Percentiles rank a stretch among this genome's conserved stretches.
Evolutionary conservation across 1,140 invertebrate genomes (phyloP).

Genomic region (Wiebesia pumilae): DNA sequence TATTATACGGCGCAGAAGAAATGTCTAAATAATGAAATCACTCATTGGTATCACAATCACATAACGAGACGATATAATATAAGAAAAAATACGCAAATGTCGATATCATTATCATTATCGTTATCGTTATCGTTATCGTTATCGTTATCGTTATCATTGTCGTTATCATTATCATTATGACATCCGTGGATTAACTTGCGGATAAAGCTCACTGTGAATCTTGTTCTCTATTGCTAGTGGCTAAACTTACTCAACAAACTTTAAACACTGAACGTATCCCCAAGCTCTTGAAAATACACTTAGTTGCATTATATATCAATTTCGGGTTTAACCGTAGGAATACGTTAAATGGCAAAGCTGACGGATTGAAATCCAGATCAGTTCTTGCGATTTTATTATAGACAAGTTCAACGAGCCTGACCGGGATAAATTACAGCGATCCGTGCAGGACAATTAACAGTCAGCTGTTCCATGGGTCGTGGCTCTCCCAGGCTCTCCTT

Average conservation of each 20-base stretch:
- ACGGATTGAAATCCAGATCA: slow-evolving; percentile 26
- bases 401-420: neutral
- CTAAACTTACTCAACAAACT: neutral
- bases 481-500: neutral
- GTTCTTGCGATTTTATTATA: neutral
- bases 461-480: neutral
- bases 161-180: no score
- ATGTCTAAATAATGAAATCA: slow-evolving; percentile 19
- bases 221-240: neutral
- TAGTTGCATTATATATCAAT: neutral
- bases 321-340: neutral
- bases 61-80: neutral
- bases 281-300: neutral
- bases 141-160: no score
- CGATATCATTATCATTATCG: neutral
- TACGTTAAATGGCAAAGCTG: neutral
- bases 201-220: no score
- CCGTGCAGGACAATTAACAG: neutral
- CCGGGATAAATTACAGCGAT: neutral
- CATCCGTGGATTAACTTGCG: no score
- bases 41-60: slow-evolving; percentile 38
- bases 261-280: neutral
- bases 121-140: neutral
- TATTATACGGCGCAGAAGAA: slow-evolving; percentile 2
- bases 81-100: neutral